Evolutionary conservation across 2,888 invertebrate genomes (phyloP), one percentile per base, ranked within the genome.

Genomic region (Eristalinus aeneus): DNA sequence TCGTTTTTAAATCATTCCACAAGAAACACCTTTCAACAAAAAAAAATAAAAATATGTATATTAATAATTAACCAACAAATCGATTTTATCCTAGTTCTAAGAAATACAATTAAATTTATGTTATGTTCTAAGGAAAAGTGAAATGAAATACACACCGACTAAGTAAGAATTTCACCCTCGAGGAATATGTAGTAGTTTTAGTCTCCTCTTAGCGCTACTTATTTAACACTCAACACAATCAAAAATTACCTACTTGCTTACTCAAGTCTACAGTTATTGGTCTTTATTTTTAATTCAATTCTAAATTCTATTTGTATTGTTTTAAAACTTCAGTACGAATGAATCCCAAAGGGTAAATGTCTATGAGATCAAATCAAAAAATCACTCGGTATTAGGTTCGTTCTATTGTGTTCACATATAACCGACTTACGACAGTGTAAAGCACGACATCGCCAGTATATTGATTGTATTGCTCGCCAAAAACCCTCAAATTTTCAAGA

Each of bases 361-460:
- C n/a, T 46, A 46, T 16, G 58, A 72, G 27, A 61, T 73, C 54
- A 76, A 74, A 69, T 72, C 53, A 58, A 77, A 67, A 77, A 78
- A 77, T 34, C 86, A 86, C 82, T 82, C 78, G 53, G 60, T 61
- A 82, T 78, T 71, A 82, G 54, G 63, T 85, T 81, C 76, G 73
- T 68, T 81, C 71, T 73, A 81, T 72, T 60, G 71, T 85, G 81
- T 76, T 77, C 65, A 79, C 46, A 39, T 78, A 56, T 46, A 89
- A 89, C 88, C 86, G 89, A 92, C 92, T 92, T 92, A 92, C 92
- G 92, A 92, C 91, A 91, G 73, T 91, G 91, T 85, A 92, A 90
- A 89, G 91, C 90, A 89, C 92, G 92, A 90, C 92, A 92, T 90
- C 92, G 92, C 92, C 92, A 92, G 91, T 92, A 92, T 88, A 92